Base-by-base conservation (phyloP, 2,888 invertebrate species). In the Polymixis flavicincta region DNA sequence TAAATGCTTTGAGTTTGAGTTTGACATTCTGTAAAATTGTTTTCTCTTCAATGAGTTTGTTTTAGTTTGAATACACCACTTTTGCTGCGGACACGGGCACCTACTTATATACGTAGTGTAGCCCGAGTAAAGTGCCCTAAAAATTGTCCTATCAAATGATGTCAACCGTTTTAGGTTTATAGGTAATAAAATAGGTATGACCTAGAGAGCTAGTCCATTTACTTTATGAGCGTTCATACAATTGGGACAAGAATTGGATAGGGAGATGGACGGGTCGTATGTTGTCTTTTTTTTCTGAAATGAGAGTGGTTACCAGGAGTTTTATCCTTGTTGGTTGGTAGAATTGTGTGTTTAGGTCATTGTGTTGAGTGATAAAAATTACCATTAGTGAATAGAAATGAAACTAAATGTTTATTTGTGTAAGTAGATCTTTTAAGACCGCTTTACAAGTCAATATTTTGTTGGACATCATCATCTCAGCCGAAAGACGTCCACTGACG, bases 121-220 rank as follows among this genome's bases (percentile, higher is more conserved):
- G 55, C 11, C 52, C 32, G 63, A 75, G 42, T 67, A 45, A 63
- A 66, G 55, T 81, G 67, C 14, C 61, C 63, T 48, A 67, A 76
- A 79, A 71, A 63, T 14, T 48, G 32, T 64, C 32, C 32, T 50
- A 57, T 54, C 76, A 67, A 76, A 80, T 81, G 63, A 67, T 82
- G 82, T 71, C 67, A 80, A 71, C 64, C 82, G 76, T 71, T 82
- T 81, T 82, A 78, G 72, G 66, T 82, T 84, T 78, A 82, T 78
- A 66, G 75, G 77, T 67, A 73, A 65, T 84, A 79, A 86, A 85
- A 69, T 77, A 74, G 48, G 48, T 71, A 19, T 28, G 64, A 74
- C 67, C 74, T 65, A 75, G 63, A 83, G 50, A 37, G 52, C 52
- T 71, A 57, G 55, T 66, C 73, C 61, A 83, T 85, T 85, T 76